These are phyloP conservation scores for Megaptera novaeangliae DNA, from an alignment of 2,113 vertebrate genomes.

Conservation along the genomic window DNA sequence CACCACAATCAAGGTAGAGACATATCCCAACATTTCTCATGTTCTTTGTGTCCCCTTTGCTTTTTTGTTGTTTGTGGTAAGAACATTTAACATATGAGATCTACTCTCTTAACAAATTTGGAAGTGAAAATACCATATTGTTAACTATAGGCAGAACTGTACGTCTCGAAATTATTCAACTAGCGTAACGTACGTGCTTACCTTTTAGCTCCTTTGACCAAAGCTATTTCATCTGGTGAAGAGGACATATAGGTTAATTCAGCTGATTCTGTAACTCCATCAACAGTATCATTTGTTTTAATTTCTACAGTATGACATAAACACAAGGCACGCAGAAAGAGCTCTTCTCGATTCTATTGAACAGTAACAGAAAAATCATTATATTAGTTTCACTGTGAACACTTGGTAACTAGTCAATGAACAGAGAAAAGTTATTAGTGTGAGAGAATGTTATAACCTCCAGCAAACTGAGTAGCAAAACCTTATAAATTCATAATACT, in stretches of 20 bases:
- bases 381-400: slow-evolving; percentile 28
- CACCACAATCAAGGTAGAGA: not conserved
- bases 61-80: not conserved
- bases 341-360: slow-evolving; percentile 90
- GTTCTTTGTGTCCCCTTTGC: not conserved
- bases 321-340: slow-evolving; percentile 95
- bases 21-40: not conserved
- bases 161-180: not conserved
- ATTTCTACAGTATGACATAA: slow-evolving; percentile 97
- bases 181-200: slow-evolving; percentile 75
- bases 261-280: slow-evolving; percentile 65
- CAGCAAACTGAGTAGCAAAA: not conserved
- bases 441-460: not conserved
- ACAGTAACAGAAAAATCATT: not conserved
- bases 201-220: slow-evolving; percentile 96
- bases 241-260: slow-evolving; percentile 89
- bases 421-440: not conserved
- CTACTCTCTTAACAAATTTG: not conserved
- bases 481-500: not conserved
- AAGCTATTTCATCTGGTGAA: slow-evolving; percentile 95
- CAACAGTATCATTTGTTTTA: slow-evolving; percentile 82
- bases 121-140: not conserved
- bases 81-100: not conserved
- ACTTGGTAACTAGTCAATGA: not conserved
- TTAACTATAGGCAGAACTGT: not conserved